Base-by-base conservation (phyloP, 2,888 invertebrate genomes). In the Sialis lutaria region DNA sequence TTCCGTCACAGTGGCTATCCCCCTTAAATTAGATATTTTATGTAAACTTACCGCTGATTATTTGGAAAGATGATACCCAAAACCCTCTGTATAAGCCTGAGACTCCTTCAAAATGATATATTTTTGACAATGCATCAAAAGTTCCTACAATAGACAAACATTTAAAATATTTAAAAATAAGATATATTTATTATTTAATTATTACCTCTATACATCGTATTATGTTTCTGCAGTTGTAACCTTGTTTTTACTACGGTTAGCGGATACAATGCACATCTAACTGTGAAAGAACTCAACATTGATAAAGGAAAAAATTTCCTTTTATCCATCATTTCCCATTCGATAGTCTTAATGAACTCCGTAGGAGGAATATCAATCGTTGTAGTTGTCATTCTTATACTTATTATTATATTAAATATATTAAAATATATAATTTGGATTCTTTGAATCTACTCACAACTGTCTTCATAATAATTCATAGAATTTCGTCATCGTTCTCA, bases 311-410 rank as follows among this genome's bases (percentile, higher is more conserved):
- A 89, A 63, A 95, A 97, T 61, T 91, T 92, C 42, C 73, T 74
- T 59, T 91, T 93, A 64, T 97, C 88, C 91, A 97, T 88, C 96
- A 97, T 97, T 54, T 92, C 79, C 88, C 95, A 90, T 67, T 97
- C 96, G 51, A 97, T 92, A 6, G 84, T 91, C 31, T 79, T 81
- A 51, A 88, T 83, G 47, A 79, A 74, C 55, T 73, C 68, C 0
- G 72, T 69, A 12, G 64, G 64, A 5, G 77, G 74, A 9, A 69
- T 67, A 55, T 77, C 77, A 31, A 75, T 74, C 62, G 74, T 59
- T 53, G 65, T 51, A 10, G 48, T 44, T 12, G 45, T 13, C 40
- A 42, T 47, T 47, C 6, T 37, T 22, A 22, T 22, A 22, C 22
- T 22, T 22, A 22, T 22, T 22, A 22, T 22, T 22, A 22, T 22